These are phyloP conservation scores for Sciurus vulgaris DNA, from an alignment of 2,797 vertebrate genomes.

Conservation along the genomic window DNA sequence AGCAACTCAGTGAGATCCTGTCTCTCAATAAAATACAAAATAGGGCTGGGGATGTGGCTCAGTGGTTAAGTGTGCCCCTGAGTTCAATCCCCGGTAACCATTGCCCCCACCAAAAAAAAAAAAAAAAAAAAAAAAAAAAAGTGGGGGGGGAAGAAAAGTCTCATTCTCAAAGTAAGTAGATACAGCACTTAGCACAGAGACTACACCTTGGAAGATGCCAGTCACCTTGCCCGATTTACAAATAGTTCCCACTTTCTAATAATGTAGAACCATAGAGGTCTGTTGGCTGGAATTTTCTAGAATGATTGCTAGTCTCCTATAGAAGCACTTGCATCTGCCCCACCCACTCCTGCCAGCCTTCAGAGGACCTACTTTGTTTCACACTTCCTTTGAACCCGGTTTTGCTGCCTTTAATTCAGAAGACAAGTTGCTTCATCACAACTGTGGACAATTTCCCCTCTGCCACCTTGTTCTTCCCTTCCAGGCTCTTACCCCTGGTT, in stretches of 20 bases:
- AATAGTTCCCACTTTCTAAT: background rate
- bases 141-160: background rate
- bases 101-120: background rate
- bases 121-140: background rate
- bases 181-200: background rate
- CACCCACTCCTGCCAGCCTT: background rate
- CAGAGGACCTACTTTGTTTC: background rate
- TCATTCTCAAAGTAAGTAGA: background rate
- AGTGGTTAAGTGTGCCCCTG: too few relatives aligned
- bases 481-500: background rate
- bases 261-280: too few relatives aligned
- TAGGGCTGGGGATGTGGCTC: too few relatives aligned
- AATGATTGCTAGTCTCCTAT: background rate
- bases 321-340: background rate
- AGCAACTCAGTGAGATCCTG: too few relatives aligned
- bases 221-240: background rate
- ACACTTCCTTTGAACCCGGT: background rate
- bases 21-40: too few relatives aligned
- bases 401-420: background rate
- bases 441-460: too few relatives aligned
- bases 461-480: too few relatives aligned
- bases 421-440: background rate
- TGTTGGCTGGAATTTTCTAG: background rate
- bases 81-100: too few relatives aligned
- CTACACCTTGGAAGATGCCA: background rate